Evolutionary conservation across 2,797 vertebrate genomes (phyloP).

Genomic region (Cryptoprocta ferox): DNA sequence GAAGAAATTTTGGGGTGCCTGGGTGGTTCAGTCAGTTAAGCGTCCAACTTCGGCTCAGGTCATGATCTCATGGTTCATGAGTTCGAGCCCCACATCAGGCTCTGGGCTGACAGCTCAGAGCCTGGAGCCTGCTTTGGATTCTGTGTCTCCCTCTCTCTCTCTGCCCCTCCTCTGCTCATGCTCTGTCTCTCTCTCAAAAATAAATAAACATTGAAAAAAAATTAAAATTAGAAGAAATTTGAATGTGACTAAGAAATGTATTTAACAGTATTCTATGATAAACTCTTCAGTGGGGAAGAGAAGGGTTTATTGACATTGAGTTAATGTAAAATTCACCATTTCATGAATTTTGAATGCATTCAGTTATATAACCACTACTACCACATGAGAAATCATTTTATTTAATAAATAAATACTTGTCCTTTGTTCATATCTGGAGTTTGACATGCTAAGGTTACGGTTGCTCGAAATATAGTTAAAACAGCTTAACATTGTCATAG

Average conservation of each 20-base stretch:
- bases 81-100: too few species aligned
- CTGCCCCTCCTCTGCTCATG: too few species aligned
- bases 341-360: background rate
- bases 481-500: background rate
- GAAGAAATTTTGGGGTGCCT: background rate
- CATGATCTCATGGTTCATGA: too few species aligned
- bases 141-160: too few species aligned
- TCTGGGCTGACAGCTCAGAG: too few species aligned
- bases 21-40: too few species aligned
- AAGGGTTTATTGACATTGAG: background rate
- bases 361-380: background rate
- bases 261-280: background rate
- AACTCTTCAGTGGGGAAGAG: background rate
- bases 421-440: background rate
- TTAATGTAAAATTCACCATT: background rate
- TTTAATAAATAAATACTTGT: background rate
- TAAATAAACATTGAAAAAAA: too few species aligned
- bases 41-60: too few species aligned
- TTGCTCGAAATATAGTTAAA: background rate
- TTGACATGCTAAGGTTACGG: background rate
- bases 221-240: background rate
- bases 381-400: background rate
- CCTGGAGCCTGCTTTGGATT: too few species aligned
- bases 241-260: background rate
- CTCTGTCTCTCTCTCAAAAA: too few species aligned